Evolutionary conservation across 2,113 vertebrate genomes (phyloP).

Genomic region (Podarcis cretensis): DNA sequence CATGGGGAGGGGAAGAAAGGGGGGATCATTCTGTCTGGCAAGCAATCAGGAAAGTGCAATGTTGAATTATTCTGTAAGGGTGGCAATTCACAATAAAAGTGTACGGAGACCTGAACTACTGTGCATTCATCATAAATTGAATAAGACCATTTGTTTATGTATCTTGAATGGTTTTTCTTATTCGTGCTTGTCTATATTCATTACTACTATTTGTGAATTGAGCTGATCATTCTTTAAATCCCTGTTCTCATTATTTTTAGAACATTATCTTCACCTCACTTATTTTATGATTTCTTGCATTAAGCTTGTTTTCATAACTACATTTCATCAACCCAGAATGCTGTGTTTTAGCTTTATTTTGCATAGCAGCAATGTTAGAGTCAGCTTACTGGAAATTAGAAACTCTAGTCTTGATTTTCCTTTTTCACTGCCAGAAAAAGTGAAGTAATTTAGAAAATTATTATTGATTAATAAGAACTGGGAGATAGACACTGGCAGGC

Average conservation of each 20-base stretch:
- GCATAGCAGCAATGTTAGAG: background rate
- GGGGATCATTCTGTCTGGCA: no score
- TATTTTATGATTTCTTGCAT: background rate
- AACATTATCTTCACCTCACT: background rate
- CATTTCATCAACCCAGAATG: background rate
- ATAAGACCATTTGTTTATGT: background rate
- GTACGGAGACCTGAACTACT: background rate
- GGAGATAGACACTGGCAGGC: no score
- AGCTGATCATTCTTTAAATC: background rate
- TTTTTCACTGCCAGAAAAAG: background rate
- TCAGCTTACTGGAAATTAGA: background rate
- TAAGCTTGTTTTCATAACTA: background rate
- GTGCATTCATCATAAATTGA: background rate
- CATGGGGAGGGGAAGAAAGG: no score
- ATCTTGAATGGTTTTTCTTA: background rate
- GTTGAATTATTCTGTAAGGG: background rate
- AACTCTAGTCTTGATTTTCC: background rate
- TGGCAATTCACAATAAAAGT: background rate
- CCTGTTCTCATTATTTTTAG: background rate
- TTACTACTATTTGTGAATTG: constrained; percentile 2
- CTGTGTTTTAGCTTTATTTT: background rate
- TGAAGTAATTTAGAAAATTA: no score
- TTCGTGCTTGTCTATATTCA: background rate
- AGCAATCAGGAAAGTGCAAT: no score
- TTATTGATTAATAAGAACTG: no score